A percentile compares a stretch with the other conserved stretches of the same genome.
phyloP scores from a whole-genome alignment of 2,797 vertebrate genomes.

The Microhierax caerulescens region DNA sequence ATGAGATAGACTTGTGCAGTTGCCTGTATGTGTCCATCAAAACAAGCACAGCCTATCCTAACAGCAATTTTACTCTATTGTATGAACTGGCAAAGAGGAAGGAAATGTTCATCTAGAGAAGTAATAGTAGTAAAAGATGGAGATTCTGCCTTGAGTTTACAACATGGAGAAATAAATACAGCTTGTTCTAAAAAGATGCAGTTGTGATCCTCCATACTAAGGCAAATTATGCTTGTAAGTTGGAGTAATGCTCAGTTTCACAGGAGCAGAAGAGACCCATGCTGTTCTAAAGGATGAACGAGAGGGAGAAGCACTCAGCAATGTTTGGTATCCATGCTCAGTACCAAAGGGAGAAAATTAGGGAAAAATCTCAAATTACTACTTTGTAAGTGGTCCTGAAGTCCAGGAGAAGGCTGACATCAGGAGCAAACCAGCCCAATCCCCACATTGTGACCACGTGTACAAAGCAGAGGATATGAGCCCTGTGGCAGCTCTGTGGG shows the following conservation, averaged over 20 bases:
- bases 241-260: neutral
- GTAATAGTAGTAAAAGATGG: neutral
- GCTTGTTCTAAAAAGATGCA: neutral
- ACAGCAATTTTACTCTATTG: neutral
- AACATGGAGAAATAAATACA: neutral
- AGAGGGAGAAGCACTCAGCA: neutral
- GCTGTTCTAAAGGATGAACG: neutral
- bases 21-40: neutral
- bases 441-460: too few relatives aligned
- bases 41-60: neutral
- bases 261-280: neutral
- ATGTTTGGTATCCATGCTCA: neutral
- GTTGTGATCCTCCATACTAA: neutral
- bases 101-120: conserved; percentile 1
- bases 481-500: neutral
- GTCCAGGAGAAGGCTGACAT: neutral
- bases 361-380: neutral
- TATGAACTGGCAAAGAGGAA: conserved; percentile 24
- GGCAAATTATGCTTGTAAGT: neutral
- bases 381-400: neutral
- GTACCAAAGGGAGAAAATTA: neutral
- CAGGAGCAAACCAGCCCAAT: neutral
- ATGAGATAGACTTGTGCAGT: neutral
- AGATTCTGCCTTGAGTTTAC: neutral
- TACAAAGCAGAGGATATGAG: neutral